A percentile compares a stretch with the other conserved stretches of the same genome.
Conservation (phyloP, 1,140 invertebrate species). For the Matsumurasca onukii region DNA sequence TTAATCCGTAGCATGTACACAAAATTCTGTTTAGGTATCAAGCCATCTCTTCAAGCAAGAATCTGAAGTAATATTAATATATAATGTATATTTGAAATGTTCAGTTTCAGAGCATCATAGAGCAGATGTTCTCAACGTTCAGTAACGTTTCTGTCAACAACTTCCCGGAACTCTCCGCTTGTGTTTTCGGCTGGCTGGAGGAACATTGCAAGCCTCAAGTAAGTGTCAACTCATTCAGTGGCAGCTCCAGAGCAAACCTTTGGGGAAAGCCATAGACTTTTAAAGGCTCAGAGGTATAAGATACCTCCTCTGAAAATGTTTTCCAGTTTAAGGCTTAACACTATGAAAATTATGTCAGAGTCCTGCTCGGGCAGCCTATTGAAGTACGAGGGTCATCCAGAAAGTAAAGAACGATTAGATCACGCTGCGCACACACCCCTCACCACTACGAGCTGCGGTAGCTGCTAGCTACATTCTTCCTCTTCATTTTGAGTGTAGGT, state of each 20-base stretch:
- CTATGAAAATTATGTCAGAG: neutral
- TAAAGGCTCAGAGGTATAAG: neutral
- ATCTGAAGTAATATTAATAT: too few relatives aligned
- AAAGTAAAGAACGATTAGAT: too few relatives aligned
- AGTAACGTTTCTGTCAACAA: conserved; percentile 85
- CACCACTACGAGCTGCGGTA: too few relatives aligned
- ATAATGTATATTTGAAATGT: too few relatives aligned
- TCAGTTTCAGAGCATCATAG: conserved; percentile 94
- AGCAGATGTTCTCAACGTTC: conserved; percentile 90
- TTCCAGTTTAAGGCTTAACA: neutral
- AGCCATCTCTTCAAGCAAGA: too few relatives aligned
- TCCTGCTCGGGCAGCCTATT: neutral
- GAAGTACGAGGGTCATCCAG: too few relatives aligned
- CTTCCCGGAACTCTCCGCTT: conserved; percentile 89
- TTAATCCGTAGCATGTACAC: too few relatives aligned
- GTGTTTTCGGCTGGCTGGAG: conserved; percentile 94
- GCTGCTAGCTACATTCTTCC: too few relatives aligned
- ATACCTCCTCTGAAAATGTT: neutral
- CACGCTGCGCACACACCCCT: too few relatives aligned
- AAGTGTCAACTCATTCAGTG: neutral
- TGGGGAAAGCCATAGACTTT: neutral
- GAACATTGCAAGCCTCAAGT: conserved; percentile 94
- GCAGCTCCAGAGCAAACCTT: neutral
- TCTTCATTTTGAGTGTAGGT: too few relatives aligned
- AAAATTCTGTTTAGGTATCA: too few relatives aligned